Conservation (phyloP, 2,888 invertebrate genomes). For the Altica lythri region DNA sequence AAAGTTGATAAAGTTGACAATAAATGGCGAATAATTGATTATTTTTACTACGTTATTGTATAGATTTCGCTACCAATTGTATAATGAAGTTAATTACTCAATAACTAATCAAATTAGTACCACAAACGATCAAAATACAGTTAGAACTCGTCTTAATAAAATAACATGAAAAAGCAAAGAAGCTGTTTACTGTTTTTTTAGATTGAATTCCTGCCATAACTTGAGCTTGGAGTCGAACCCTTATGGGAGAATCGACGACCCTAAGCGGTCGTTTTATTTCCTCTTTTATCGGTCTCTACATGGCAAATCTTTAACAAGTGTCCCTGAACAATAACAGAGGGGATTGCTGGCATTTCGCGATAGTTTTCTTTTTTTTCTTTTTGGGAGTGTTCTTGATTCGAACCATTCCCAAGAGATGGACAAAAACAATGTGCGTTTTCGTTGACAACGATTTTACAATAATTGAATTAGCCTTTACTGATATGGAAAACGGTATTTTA, state of each 20-base stretch:
- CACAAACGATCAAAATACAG: too few relatives aligned
- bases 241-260: slow-evolving; percentile 50
- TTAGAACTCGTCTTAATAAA: too few relatives aligned
- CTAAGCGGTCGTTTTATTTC: slow-evolving; percentile 54
- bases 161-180: too few relatives aligned
- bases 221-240: slow-evolving; percentile 52
- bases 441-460: slow-evolving; percentile 20
- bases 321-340: slow-evolving; percentile 55
- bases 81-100: too few relatives aligned
- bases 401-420: slow-evolving; percentile 26
- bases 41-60: too few relatives aligned
- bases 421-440: slow-evolving; percentile 19
- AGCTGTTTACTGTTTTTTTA: slow-evolving; percentile 42
- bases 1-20: background rate
- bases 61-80: too few relatives aligned
- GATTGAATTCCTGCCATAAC: slow-evolving; percentile 42
- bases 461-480: slow-evolving; percentile 23
- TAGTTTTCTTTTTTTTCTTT: slow-evolving; percentile 32
- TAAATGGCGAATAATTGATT: too few relatives aligned
- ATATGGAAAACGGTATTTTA: slow-evolving; percentile 18
- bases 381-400: slow-evolving; percentile 25
- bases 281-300: slow-evolving; percentile 53
- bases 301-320: slow-evolving; percentile 55
- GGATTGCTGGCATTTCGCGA: slow-evolving; percentile 47
- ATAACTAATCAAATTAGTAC: too few relatives aligned